Percentiles rank a stretch among this genome's conserved stretches.
Evolutionary conservation across 2,797 vertebrate genomes (phyloP).

Genomic region (Acipenser oxyrinchus): DNA sequence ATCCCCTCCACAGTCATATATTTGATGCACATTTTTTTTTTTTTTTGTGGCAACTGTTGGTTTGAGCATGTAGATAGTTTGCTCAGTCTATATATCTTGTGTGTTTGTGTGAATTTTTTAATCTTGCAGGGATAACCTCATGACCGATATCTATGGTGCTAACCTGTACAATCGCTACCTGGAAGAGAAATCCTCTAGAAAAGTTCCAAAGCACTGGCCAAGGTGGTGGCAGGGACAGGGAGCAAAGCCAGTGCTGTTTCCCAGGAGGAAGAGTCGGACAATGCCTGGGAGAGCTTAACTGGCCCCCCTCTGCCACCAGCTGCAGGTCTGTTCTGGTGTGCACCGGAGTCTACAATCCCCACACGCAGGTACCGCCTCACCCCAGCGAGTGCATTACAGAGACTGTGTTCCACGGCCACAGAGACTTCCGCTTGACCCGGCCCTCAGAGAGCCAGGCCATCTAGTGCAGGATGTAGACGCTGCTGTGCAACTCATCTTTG

Average conservation of each 20-base stretch:
- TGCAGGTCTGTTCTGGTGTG: constrained; percentile 80
- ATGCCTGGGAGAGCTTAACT: constrained; percentile 60
- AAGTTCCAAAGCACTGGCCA: constrained; percentile 35
- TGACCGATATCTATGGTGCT: constrained; percentile 83
- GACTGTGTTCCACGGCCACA: constrained; percentile 65
- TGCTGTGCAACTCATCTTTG: constrained; percentile 74
- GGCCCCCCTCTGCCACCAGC: constrained; percentile 50
- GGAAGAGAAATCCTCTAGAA: constrained; percentile 37
- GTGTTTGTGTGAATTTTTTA: too few relatives aligned
- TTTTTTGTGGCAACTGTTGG: too few relatives aligned
- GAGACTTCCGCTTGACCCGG: constrained; percentile 75
- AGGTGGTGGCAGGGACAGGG: constrained; percentile 25
- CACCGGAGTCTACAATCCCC: constrained; percentile 74
- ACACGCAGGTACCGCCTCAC: constrained; percentile 31
- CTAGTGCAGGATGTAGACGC: constrained; percentile 71
- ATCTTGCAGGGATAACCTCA: constrained; percentile 70
- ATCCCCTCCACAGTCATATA: too few relatives aligned
- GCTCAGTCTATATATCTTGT: too few relatives aligned
- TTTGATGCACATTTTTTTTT: too few relatives aligned
- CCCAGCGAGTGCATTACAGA: constrained; percentile 48
- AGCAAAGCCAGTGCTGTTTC: constrained; percentile 28
- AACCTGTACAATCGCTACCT: constrained; percentile 82
- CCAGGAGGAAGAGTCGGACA: constrained; percentile 43
- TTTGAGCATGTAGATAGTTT: neutral
- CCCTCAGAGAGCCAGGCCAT: constrained; percentile 60